These are phyloP conservation scores for Bhutanitis thaidina DNA, from an alignment of 2,888 invertebrate species.

Conservation along the genomic window DNA sequence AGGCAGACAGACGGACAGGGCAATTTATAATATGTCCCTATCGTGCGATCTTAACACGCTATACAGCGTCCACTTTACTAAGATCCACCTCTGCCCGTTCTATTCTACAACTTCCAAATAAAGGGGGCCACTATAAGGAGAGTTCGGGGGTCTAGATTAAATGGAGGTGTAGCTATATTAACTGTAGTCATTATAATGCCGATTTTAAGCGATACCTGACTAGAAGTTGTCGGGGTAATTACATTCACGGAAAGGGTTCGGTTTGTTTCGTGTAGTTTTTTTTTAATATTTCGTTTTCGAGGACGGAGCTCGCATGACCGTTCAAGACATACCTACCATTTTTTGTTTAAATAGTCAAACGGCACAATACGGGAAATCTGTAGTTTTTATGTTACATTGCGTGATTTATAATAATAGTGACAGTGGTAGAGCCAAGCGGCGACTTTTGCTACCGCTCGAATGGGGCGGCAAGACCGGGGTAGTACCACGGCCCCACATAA, in stretches of 20 bases:
- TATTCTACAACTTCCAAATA: conserved; percentile 3
- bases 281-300: conserved; percentile 2
- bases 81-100: conserved; percentile 24
- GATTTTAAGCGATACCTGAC: conserved; percentile 47
- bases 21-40: conserved; percentile 78
- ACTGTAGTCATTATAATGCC: conserved; percentile 22
- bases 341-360: not conserved
- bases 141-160: conserved; percentile 12
- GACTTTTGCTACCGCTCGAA: too few species aligned
- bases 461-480: too few species aligned
- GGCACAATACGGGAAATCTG: too few species aligned
- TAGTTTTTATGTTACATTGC: too few species aligned
- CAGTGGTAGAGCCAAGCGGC: too few species aligned
- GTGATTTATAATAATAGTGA: too few species aligned
- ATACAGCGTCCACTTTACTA: conserved; percentile 34
- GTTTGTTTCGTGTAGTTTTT: conserved; percentile 18
- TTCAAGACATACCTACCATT: too few species aligned
- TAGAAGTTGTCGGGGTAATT: conserved; percentile 45
- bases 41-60: conserved; percentile 56
- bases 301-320: conserved; percentile 4
- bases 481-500: too few species aligned
- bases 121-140: conserved; percentile 2
- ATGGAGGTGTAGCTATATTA: conserved; percentile 13
- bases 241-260: conserved; percentile 45
- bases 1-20: conserved; percentile 74